Percentiles rank a stretch among this genome's conserved stretches.
phyloP scores from a whole-genome alignment of 2,113 vertebrate species.

The Pangasianodon gigas region DNA sequence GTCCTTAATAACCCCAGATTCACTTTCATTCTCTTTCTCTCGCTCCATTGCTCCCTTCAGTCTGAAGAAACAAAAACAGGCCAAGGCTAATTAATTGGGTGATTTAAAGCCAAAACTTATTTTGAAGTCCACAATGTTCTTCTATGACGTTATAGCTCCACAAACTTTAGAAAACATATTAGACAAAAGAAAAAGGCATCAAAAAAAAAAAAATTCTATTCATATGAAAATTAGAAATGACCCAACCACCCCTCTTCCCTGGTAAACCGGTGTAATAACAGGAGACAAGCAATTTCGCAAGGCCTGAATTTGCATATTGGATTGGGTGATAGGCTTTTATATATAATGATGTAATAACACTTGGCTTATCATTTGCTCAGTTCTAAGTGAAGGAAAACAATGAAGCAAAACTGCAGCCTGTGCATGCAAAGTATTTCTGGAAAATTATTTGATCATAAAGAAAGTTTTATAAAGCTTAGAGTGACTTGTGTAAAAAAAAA shows the following conservation, averaged over 20 bases:
- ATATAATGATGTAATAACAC: neutral
- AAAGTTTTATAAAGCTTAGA: too few relatives aligned
- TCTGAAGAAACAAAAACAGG: conserved; percentile 61
- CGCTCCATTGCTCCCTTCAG: conserved; percentile 85
- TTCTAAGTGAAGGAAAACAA: neutral
- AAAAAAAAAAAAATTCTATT: neutral
- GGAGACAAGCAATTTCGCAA: neutral
- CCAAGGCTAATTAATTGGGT: neutral
- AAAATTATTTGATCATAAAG: neutral
- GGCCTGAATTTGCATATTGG: too few relatives aligned
- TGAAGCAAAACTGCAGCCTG: neutral
- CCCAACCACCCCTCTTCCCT: neutral
- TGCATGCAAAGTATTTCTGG: neutral
- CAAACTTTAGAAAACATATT: neutral
- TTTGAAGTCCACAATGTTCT: neutral
- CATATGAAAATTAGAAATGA: neutral
- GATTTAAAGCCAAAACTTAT: neutral
- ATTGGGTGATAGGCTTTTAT: too few relatives aligned
- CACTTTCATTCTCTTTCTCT: conserved; percentile 87
- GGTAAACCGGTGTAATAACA: neutral
- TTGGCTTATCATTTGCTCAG: neutral
- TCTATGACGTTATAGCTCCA: neutral
- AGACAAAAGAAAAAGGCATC: too few relatives aligned
- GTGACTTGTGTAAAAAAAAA: too few relatives aligned
- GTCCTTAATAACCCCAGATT: conserved; percentile 95